Base-by-base conservation (phyloP, 2,888 invertebrate genomes). In the Apotomis turbidana region DNA sequence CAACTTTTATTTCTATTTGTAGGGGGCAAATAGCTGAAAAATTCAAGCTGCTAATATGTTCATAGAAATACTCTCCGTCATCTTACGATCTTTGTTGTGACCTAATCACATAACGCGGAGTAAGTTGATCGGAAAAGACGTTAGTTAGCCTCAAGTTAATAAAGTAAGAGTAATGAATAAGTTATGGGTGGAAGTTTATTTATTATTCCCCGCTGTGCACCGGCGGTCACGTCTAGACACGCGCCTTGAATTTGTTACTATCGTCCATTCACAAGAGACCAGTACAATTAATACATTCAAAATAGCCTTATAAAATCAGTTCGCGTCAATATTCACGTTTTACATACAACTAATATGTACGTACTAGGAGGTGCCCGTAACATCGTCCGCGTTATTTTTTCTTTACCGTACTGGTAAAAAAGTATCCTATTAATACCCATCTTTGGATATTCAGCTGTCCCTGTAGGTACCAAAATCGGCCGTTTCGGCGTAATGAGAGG, bases 181-280 rank as follows among this genome's bases (percentile, higher is more conserved):
- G 58, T 68, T 72, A 68, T 62, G 12, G 67, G n/a, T 41, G 55
- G 55, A 27, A 66, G 71, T 57, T 81, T 82, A 81, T 86, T 89
- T 87, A 81, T 80, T 84, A 91, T 90, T 90, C 90, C 79, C 78
- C 75, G 76, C 77, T 78, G 77, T 78, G 76, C 77, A 76, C 86
- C 83, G 85, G 78, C 82, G 80, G 89, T 88, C 89, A 89, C 89
- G 89, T 90, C 77, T 80, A 82, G 80, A 75, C 80, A 87, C 86
- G 86, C 84, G 86, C 81, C 79, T 79, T 74, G 90, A 88, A 82
- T 89, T 74, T 75, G 77, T 80, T 81, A 85, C 81, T 68, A 63
- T 78, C 76, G 76, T 78, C 79, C 87, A 89, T 91, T 90, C 88
- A 89, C 83, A 83, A 84, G 76, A 77, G 71, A 74, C 80, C 77